Evolutionary conservation across 1,140 invertebrate species (phyloP).

Genomic region (Campoletis sonorensis): DNA sequence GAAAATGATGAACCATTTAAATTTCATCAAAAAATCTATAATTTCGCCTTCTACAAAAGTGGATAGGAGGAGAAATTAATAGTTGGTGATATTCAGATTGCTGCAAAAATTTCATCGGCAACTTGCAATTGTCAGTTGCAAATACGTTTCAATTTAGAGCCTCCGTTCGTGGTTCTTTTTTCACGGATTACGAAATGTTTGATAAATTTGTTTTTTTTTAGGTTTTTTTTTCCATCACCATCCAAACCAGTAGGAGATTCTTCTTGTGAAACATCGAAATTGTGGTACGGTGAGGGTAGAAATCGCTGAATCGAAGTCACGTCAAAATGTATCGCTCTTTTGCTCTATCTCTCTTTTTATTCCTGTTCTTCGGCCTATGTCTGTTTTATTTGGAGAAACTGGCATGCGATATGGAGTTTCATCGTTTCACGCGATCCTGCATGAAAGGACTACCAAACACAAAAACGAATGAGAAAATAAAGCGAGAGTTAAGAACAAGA

Average conservation of each 20-base stretch:
- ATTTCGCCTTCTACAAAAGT: no score
- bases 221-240: background rate
- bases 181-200: background rate
- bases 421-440: constrained; percentile 1
- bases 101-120: no score
- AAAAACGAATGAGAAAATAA: background rate
- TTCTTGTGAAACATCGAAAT: background rate
- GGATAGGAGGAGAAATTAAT: no score
- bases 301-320: constrained; percentile 3
- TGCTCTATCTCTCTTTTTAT: background rate
- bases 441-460: background rate
- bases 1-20: no score
- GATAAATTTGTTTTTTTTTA: background rate
- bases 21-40: no score
- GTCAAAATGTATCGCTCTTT: background rate
- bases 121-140: no score
- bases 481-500: background rate
- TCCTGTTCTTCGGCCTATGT: background rate
- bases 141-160: no score
- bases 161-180: background rate
- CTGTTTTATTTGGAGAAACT: background rate
- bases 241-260: background rate
- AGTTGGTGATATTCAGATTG: no score
- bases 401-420: background rate
- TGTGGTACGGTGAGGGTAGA: background rate